Evolutionary conservation across 2,888 invertebrate genomes (phyloP), one percentile per base, ranked within the genome.

Genomic region (Drosophila lutescens): DNA sequence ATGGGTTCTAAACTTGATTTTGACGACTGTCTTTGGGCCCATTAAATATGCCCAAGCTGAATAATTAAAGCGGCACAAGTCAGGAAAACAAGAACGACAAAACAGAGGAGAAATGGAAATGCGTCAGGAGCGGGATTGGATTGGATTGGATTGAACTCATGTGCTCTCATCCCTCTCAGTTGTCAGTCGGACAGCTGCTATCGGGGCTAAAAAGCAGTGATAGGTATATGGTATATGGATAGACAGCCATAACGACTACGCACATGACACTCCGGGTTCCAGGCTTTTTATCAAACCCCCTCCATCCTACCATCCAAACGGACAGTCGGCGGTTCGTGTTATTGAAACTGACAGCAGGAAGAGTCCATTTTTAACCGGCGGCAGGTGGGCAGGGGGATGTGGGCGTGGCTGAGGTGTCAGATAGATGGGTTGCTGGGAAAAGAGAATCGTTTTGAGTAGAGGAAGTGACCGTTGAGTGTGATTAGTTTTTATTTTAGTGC

Each of bases 11-110:
- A 50, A 43, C 74, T 49, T 72, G 58, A 63, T 65, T 73, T 55
- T 61, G 68, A 68, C 56, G 56, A 49, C 68, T 13, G 41, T 15
- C 43, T 17, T 36, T 46, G 6, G 13, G 12, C 32, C 34, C 71
- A 84, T 84, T 78, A 73, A 73, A 80, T 68, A 77, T 86, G 66
- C 62, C 34, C 12, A 54, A 53, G 47, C 51, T 88, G 74, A 78
- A 88, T 86, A 74, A 82, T 86, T 88, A 80, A 83, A 73, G 60
- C 57, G 58, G 15, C 30, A 15, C 40, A 44, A 43, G 58, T 44
- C 60, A 32, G 53, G 15, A 36, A 43, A 40, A 53, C 23, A 36
- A 13, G 54, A 20, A 47, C 44, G 59, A 51, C 40, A 32, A 56
- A 57, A 26, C 26, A 26, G 26, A 26, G 26, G 26, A 6, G 47